These are phyloP conservation scores for Microcaecilia unicolor DNA, from an alignment of 2,797 vertebrate species.

Conservation along the genomic window DNA sequence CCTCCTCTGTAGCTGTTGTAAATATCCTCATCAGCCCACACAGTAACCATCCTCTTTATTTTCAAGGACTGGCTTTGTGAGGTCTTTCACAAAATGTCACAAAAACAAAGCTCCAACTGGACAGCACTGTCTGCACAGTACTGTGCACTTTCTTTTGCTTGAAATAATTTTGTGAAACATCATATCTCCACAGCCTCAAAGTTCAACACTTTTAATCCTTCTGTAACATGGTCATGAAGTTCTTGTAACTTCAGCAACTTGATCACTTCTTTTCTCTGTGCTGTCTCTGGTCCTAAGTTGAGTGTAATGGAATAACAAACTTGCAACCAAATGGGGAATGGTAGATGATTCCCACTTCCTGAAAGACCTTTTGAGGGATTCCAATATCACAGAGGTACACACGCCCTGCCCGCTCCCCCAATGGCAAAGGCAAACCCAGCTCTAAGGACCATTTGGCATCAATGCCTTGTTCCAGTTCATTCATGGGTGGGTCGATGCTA, in stretches of 20 bases:
- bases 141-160: too few relatives aligned
- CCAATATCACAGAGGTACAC: constrained; percentile 95
- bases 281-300: constrained; percentile 51
- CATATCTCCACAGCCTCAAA: constrained; percentile 51
- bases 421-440: constrained; percentile 79
- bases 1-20: too few relatives aligned
- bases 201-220: constrained; percentile 14
- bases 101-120: too few relatives aligned
- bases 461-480: constrained; percentile 75
- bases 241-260: too few relatives aligned
- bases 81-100: too few relatives aligned
- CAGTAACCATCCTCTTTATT: too few relatives aligned
- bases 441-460: constrained; percentile 95
- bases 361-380: constrained; percentile 86
- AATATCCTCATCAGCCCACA: too few relatives aligned
- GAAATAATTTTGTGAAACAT: constrained; percentile 31
- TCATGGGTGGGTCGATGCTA: constrained; percentile 87
- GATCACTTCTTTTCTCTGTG: constrained; percentile 1
- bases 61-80: too few relatives aligned
- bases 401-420: constrained; percentile 79
- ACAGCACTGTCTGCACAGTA: too few relatives aligned
- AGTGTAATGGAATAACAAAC: constrained; percentile 92
- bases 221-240: constrained; percentile 1
- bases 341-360: constrained; percentile 92
- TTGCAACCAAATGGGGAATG: constrained; percentile 95